Evolutionary conservation across 2,113 vertebrate species (phyloP).

Genomic region (Pyxicephalus adspersus): DNA sequence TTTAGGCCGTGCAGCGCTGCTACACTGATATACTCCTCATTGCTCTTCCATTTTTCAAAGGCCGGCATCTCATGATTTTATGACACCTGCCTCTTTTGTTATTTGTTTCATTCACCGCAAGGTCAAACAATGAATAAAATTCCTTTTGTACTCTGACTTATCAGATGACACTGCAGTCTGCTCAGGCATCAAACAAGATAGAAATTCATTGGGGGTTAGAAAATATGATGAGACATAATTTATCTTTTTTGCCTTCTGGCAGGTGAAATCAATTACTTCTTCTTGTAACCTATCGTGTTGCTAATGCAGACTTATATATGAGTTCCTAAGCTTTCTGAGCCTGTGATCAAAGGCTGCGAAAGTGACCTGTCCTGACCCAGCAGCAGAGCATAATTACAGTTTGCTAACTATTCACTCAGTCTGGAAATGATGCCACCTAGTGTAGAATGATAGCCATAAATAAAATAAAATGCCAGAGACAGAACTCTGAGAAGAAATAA

Average conservation of each 20-base stretch:
- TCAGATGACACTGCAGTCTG: slow-evolving; percentile 31
- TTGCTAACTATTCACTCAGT: not conserved
- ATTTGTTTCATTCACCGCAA: slow-evolving; percentile 44
- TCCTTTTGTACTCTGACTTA: slow-evolving; percentile 17
- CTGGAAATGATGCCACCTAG: slow-evolving; percentile 1
- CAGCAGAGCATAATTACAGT: not conserved
- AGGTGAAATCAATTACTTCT: slow-evolving; percentile 48
- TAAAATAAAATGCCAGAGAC: no score
- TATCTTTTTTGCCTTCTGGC: slow-evolving; percentile 36
- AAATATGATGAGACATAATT: slow-evolving; percentile 33
- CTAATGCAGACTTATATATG: slow-evolving; percentile 5
- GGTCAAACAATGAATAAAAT: slow-evolving; percentile 42
- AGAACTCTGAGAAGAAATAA: no score
- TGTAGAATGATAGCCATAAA: not conserved
- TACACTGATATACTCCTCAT: not conserved
- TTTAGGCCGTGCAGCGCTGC: not conserved
- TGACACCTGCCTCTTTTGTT: slow-evolving; percentile 5
- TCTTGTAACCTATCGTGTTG: not conserved
- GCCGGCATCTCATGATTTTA: not conserved
- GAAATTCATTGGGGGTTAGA: slow-evolving; percentile 16
- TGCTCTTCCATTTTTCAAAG: not conserved
- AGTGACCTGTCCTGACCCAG: not conserved
- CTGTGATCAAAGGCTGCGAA: slow-evolving; percentile 12
- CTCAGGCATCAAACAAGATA: slow-evolving; percentile 12
- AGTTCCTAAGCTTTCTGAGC: not conserved